These are phyloP conservation scores for Adelosebastes latens DNA, from an alignment of 2,797 vertebrate genomes.

Conservation along the genomic window DNA sequence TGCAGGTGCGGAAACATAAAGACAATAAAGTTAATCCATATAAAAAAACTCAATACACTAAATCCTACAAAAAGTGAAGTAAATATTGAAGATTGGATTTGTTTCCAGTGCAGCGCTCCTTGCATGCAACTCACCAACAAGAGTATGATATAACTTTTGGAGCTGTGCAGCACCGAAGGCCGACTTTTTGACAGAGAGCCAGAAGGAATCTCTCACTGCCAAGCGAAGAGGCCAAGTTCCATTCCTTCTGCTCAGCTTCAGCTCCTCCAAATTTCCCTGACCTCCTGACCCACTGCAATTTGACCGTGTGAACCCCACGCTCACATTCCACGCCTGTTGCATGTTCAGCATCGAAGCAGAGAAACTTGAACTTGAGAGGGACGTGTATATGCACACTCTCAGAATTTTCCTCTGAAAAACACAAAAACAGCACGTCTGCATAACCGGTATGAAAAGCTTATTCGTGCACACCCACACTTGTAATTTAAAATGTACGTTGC, in stretches of 20 bases:
- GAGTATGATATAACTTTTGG: slow-evolving; percentile 68
- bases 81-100: not conserved
- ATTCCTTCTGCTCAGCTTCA: slow-evolving; percentile 68
- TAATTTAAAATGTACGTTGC: not conserved
- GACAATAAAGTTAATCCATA: not conserved
- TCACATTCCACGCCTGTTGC: slow-evolving; percentile 59
- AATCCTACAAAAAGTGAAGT: not conserved
- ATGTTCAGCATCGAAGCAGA: slow-evolving; percentile 41
- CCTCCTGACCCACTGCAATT: slow-evolving; percentile 73
- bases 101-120: slow-evolving; percentile 28
- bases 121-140: slow-evolving; percentile 47
- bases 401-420: not conserved
- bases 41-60: not conserved
- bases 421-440: not conserved
- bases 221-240: slow-evolving; percentile 75
- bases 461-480: not conserved
- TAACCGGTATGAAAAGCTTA: not conserved
- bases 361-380: slow-evolving; percentile 39
- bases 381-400: not conserved
- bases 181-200: slow-evolving; percentile 65
- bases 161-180: slow-evolving; percentile 52
- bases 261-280: slow-evolving; percentile 69
- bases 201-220: slow-evolving; percentile 73
- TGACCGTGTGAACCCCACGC: slow-evolving; percentile 63
- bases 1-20: not conserved